Base-by-base conservation (phyloP, 1,140 invertebrate genomes). In the Papilio machaon region DNA sequence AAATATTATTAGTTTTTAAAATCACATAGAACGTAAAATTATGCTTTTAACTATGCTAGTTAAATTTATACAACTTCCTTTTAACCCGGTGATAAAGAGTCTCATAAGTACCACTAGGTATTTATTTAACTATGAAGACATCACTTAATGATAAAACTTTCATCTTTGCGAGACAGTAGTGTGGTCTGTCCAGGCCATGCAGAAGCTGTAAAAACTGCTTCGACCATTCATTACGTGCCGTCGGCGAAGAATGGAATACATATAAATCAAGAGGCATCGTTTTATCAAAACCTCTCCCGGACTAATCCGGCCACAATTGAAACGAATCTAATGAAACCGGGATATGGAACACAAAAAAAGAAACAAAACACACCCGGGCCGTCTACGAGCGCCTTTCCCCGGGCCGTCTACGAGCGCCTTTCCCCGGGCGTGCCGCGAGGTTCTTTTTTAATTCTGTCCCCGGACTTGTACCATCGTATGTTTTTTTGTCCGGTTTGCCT, bases 321-420 rank as follows among this genome's bases (percentile, higher is more conserved):
- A 94, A 91, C 88, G 90, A 89, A 93, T 94, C 91, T 94, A 94
- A 94, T 94, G 91, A 94, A 94, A 91, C 87, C 84, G 83, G 87
- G 86, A 92, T 90, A 92, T 88, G 87, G 88, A 38, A 80, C 73
- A 74, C 52, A 46, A 79, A n/a, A 82, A 60, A 58, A 80, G 81
- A 84, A 87, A 90, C 89, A 91, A 90, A 89, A 86, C 85, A 86
- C 86, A 88, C n/a, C n/a, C n/a, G n/a, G n/a, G n/a, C n/a, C n/a
- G n/a, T n/a, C n/a, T n/a, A n/a, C n/a, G n/a, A n/a, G n/a, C n/a
- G n/a, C n/a, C n/a, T n/a, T n/a, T n/a, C n/a, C 85, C 80, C 80
- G 73, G 85, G 88, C 91, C 88, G 87, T 90, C 91, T 90, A 91
- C 91, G 90, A 93, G 90, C 91, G 90, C 89, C 91, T 93, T 94